Evolutionary conservation across 1,140 invertebrate species (phyloP), one percentile per base, ranked within the genome.

Genomic region (Xylocopa sonorina): DNA sequence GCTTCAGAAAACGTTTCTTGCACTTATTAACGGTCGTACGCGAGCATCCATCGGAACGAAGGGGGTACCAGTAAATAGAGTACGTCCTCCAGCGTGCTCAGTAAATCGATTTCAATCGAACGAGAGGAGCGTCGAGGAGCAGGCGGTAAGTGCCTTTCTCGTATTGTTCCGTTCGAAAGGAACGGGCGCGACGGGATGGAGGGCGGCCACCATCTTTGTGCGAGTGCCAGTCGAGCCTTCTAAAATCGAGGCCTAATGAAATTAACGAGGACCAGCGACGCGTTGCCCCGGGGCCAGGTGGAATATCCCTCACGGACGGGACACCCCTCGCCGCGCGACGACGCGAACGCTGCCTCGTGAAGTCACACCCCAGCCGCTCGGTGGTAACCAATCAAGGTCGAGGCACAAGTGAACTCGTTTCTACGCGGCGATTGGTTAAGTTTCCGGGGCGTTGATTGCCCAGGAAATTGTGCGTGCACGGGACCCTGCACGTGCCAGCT

Each of bases 401-500:
- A 77, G 86, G 83, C 80, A 78, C 87, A 87, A 89, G 86, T 83
- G 78, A 89, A 85, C 66, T 82, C 63, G 74, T 83, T 80, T 46
- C 80, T 81, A 64, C 74, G 48, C 68, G 80, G 24, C 86, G 84
- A 89, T 90, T 88, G 88, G 84, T 86, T 81, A 78, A 78, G 86
- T 83, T 88, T 90, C 89, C 89, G 89, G 89, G 73, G 80, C 72
- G 79, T 84, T 89, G 88, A 90, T 90, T 90, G 81, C 83, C 81
- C 85, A 88, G 89, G 88, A 90, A 90, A 90, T 90, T 89, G 88
- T 90, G 87, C 89, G 88, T 89, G 83, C 80, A 63, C 80, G 67
- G 80, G 75, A 16, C 16, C 7, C 24, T 76, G 41, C 75, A 78
- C 75, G 75, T 71, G 75, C 75, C 55, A 78, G 60, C 73, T 46